Base-by-base conservation (phyloP, 2,113 vertebrate genomes). In the Pseudorectes ferrugineus region DNA sequence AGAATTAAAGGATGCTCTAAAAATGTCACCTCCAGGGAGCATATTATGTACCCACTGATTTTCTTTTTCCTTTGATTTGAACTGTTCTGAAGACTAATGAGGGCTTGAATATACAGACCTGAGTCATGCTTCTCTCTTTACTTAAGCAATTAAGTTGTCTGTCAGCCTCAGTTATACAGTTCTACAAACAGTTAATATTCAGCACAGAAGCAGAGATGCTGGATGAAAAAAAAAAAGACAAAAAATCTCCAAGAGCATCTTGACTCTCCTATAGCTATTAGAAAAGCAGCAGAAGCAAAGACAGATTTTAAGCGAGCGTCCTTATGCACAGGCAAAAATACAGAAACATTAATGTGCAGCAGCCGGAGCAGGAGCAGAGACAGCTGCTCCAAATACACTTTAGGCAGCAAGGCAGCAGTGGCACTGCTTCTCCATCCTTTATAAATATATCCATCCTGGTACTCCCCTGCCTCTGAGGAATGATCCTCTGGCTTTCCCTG, bases 1-100 rank as follows among this genome's bases (percentile, higher is more conserved):
- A 67, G 76, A 94, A 88, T 72, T 94, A 66, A 88, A 67, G 22
- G 24, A 66, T 58, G 35, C 10, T 94, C 16, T 63, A 89, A 81
- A 93, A 94, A 85, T 31, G 19, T 22, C 29, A 68, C 35, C 49
- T 85, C 31, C 36, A 61, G 28, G 31, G 80, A 92, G 14, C 10
- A 18, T 73, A 52, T 70, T 81, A 84, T 45, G 63, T 23, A 61
- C 22, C n/a, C 28, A 33, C 18, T 43, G 6, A 29, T 85, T 93
- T 70, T 78, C 35, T 51, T 88, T 81, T 63, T 59, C 33, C 48
- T 91, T 88, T 62, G 61, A 62, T 83, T 40, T 78, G 36, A 93
- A 61, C 18, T 2, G 8, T 88, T 87, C 51, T 88, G 42, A 81
- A 94, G 24, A 62, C 16, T 76, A 93, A 89, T 51, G 15, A 80